These are phyloP conservation scores for Lepus townsendii DNA, from an alignment of 2,797 vertebrate genomes.

Conservation along the genomic window DNA sequence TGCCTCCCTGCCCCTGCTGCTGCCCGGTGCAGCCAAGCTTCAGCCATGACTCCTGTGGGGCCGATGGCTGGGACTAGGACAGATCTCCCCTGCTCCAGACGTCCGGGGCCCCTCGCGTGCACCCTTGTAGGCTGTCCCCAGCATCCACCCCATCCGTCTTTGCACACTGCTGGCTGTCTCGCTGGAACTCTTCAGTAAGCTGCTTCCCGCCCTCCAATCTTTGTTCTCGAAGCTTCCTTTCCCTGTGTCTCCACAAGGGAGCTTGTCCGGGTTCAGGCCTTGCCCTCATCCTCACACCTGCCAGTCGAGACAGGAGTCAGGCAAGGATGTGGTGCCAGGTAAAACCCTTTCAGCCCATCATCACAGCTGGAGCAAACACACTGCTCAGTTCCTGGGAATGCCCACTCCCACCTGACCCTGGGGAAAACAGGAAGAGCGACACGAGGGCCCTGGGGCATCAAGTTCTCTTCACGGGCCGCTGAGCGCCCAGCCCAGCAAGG, in stretches of 20 bases:
- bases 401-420: neutral
- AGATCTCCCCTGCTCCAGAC: neutral
- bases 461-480: neutral
- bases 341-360: neutral
- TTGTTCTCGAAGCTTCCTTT: neutral
- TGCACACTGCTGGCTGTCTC: neutral
- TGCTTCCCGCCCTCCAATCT: neutral
- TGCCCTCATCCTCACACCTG: no score
- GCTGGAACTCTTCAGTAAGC: no score
- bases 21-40: neutral
- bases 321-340: no score
- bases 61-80: neutral
- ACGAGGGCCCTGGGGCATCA: fast-evolving
- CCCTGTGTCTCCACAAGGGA: no score
- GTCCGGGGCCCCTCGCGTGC: neutral
- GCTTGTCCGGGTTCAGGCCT: neutral
- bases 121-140: no score
- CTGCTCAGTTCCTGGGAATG: neutral
- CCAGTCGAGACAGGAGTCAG: neutral
- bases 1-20: neutral
- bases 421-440: neutral
- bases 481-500: neutral
- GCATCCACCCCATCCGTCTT: neutral
- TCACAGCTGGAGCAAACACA: neutral
- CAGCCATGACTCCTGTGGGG: neutral